phyloP scores from a whole-genome alignment of 92 coral and sea anemone species.

The Actinernus sp. region DNA sequence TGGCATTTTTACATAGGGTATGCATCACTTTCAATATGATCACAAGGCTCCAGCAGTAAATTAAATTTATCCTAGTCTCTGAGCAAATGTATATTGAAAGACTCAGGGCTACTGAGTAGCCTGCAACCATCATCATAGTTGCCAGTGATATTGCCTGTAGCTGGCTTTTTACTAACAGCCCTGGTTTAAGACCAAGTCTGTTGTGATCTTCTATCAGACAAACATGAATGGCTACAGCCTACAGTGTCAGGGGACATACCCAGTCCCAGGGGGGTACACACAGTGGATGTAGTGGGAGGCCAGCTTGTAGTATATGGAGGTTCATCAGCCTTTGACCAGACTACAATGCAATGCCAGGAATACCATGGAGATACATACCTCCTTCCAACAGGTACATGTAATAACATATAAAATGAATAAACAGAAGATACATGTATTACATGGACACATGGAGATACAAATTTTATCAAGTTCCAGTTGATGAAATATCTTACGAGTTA shows the following conservation, averaged over 20 bases:
- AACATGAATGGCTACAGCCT: conserved; percentile 83
- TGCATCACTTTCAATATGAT: too few species aligned
- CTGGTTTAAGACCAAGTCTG: neutral
- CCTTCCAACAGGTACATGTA: conserved; percentile 65
- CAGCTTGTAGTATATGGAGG: conserved; percentile 74
- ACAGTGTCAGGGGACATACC: conserved; percentile 56
- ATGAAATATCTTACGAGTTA: too few species aligned
- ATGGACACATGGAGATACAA: too few species aligned
- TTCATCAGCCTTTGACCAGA: conserved; percentile 77
- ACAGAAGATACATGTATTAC: too few species aligned
- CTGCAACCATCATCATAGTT: neutral
- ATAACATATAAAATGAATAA: too few species aligned
- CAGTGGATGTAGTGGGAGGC: conserved; percentile 54
- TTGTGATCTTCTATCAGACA: conserved; percentile 25
- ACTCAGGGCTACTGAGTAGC: too few species aligned
- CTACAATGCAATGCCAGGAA: conserved; percentile 79
- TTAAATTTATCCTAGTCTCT: too few species aligned
- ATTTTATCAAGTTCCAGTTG: too few species aligned
- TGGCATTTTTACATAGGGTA: too few species aligned
- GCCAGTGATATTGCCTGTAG: neutral
- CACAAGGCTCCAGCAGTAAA: too few species aligned
- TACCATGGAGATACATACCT: conserved; percentile 57
- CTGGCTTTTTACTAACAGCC: neutral
- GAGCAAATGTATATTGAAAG: too few species aligned
- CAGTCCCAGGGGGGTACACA: conserved; percentile 74